phyloP scores from a whole-genome alignment of 53 echinoderm and acorn worm species.

The Glandiceps talaboti region DNA sequence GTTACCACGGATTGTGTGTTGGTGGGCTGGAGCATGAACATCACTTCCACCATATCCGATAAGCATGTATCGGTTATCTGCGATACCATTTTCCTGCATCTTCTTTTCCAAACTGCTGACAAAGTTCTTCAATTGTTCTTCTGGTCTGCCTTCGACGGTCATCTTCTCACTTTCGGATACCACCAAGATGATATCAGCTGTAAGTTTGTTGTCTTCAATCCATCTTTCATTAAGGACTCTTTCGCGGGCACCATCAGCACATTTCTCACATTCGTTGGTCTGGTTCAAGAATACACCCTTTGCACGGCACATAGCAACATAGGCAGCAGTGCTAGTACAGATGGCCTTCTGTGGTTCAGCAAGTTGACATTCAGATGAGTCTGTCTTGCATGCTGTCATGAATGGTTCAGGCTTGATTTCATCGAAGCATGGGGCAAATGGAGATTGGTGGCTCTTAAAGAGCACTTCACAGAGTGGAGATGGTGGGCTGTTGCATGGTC shows the following conservation, averaged over 20 bases:
- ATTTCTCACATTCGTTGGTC: constrained; percentile 8
- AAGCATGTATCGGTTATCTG: constrained; percentile 44
- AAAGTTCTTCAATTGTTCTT: constrained; percentile 19
- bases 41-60: constrained; percentile 54
- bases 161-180: constrained; percentile 49
- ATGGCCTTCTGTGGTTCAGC: constrained; percentile 15
- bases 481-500: constrained; percentile 8
- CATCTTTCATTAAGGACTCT: not conserved
- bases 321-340: constrained; percentile 31
- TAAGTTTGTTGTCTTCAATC: constrained; percentile 14
- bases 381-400: constrained; percentile 3
- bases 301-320: constrained; percentile 37
- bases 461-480: not conserved
- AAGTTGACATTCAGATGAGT: constrained; percentile 9
- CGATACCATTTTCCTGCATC: constrained; percentile 16
- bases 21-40: constrained; percentile 35
- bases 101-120: constrained; percentile 35
- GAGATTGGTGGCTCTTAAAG: not conserved
- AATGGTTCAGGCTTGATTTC: not conserved
- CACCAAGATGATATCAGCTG: constrained; percentile 68
- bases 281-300: constrained; percentile 31
- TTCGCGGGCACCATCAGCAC: not conserved
- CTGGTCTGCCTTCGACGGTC: constrained; percentile 2
- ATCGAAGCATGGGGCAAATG: constrained; percentile 7
- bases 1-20: constrained; percentile 44